Evolutionary conservation across 2,888 invertebrate genomes (phyloP).

Genomic region (Azorinus chamasolen): DNA sequence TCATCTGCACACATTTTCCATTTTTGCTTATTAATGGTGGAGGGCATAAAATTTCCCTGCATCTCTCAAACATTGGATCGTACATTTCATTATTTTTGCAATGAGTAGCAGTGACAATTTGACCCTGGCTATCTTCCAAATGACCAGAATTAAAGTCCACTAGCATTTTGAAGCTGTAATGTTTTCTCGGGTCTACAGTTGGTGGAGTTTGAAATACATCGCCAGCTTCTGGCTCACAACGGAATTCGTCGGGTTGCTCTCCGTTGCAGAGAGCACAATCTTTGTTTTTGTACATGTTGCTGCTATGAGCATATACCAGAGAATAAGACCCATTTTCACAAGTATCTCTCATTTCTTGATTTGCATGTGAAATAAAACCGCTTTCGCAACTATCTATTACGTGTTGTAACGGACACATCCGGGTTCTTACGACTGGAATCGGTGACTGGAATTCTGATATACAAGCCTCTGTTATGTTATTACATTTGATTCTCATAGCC

Average conservation of each 20-base stretch:
- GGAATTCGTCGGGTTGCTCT: neutral
- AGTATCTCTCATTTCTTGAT: too few relatives aligned
- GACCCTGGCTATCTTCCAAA: neutral
- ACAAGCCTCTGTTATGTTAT: neutral
- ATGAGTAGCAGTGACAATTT: neutral
- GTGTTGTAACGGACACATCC: slow-evolving; percentile 14
- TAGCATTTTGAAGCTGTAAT: slow-evolving; percentile 35
- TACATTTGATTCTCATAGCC: slow-evolving; percentile 37
- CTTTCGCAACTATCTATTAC: slow-evolving; percentile 15
- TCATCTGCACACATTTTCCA: slow-evolving; percentile 30
- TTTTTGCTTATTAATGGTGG: slow-evolving; percentile 8
- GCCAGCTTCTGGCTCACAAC: slow-evolving; percentile 12
- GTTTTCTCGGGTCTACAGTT: neutral
- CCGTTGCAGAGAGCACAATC: slow-evolving; percentile 77
- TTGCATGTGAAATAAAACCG: neutral
- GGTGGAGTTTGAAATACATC: neutral
- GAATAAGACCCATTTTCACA: slow-evolving; percentile 29
- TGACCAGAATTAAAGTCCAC: slow-evolving; percentile 34
- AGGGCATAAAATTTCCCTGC: slow-evolving; percentile 52
- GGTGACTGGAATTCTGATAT: slow-evolving; percentile 22
- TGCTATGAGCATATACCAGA: slow-evolving; percentile 11
- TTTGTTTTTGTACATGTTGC: slow-evolving; percentile 68
- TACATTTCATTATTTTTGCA: slow-evolving; percentile 60
- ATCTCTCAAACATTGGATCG: slow-evolving; percentile 57
- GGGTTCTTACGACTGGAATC: neutral